phyloP scores from a whole-genome alignment of 2,888 invertebrate genomes.

The Melinaea menophilus region DNA sequence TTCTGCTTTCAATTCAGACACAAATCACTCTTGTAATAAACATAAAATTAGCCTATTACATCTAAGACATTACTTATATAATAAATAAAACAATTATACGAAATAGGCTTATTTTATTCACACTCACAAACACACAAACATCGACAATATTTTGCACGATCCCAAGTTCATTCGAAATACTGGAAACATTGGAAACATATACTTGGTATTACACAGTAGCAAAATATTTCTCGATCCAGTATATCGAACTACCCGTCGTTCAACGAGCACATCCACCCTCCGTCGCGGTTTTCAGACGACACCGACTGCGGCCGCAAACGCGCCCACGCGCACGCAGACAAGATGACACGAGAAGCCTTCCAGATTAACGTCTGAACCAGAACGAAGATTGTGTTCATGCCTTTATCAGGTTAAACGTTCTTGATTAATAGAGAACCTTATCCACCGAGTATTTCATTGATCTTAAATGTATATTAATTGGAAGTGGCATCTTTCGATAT shows the following conservation, averaged over 20 bases:
- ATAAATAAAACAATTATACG: neutral
- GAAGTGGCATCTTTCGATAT: neutral
- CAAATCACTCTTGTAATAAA: constrained; percentile 4
- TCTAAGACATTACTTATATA: neutral
- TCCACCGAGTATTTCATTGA: too few relatives aligned
- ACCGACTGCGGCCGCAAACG: constrained; percentile 78
- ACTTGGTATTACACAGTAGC: constrained; percentile 33
- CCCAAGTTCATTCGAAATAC: constrained; percentile 14
- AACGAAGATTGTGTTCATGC: neutral
- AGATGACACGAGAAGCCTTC: constrained; percentile 83
- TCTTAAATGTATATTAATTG: too few relatives aligned
- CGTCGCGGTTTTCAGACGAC: constrained; percentile 90
- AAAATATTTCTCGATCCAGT: constrained; percentile 65
- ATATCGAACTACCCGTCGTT: constrained; percentile 88
- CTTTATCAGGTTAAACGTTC: too few relatives aligned
- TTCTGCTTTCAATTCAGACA: constrained; percentile 7
- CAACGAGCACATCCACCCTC: constrained; percentile 91
- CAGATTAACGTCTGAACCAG: constrained; percentile 84
- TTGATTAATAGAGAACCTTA: too few relatives aligned
- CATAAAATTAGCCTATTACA: constrained; percentile 7
- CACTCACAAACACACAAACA: constrained; percentile 12
- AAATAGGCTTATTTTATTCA: constrained; percentile 7
- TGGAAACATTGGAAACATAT: constrained; percentile 23
- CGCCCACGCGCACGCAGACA: constrained; percentile 42
- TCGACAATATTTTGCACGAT: constrained; percentile 8